Base-by-base conservation (phyloP, 2,113 vertebrate genomes). In the Mormoops blainvillei region DNA sequence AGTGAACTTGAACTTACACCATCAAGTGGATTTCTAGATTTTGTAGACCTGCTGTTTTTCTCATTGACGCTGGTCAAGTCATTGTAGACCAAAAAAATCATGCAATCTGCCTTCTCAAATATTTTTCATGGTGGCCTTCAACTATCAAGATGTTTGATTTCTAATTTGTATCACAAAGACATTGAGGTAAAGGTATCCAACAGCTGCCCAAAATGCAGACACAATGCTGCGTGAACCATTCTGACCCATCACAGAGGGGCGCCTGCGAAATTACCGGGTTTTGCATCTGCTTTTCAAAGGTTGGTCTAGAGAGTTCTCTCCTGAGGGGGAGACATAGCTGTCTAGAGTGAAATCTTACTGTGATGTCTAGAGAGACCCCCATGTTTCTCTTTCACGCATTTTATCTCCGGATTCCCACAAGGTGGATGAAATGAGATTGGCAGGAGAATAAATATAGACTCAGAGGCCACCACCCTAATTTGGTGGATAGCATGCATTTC, bases 181-280 rank as follows among this genome's bases (percentile, higher is more conserved):
- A 88, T 0, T 31, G 54, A 89, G 94, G 16, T 24, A 71, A 78
- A 74, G n/a, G 50, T 41, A 54, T 15, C 15, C 19, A 41, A 56
- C 61, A 95, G 91, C 81, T 90, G 68, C 54, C 71, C 31, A 92
- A 80, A 94, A n/a, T 85, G 91, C 89, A 94, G 31, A 77, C 7
- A 84, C 8, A 71, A 73, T 85, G 56, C 28, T 87, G 28, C 36
- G 15, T n/a, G 77, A 71, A 86, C 5, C 61, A 36, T 73, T 68
- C 54, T 68, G 77, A 77, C 26, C 41, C 52, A 18, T 24, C 33
- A 73, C 77, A 67, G 91, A 95, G n/a, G 31, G 52, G 50, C 50
- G 43, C 43, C 50, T 52, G 6, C 38, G 65, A 89, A 77, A 87
- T 31, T 8, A 63, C 71, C 26, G 43, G 31, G 45, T 28, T 28